Conservation (phyloP, 2,888 invertebrate genomes). For the Beris chalybata region DNA sequence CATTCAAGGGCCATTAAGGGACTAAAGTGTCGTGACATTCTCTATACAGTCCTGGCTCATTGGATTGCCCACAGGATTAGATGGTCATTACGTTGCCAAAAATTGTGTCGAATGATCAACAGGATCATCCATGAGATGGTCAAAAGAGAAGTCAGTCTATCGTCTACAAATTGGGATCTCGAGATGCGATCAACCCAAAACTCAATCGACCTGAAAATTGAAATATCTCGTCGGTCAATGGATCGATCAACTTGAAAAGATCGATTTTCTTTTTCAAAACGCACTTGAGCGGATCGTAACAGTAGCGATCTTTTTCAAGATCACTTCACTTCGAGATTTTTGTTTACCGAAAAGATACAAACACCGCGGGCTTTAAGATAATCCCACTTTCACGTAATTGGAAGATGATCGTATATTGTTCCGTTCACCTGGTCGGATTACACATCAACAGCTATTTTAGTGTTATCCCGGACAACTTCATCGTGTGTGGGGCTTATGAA, state of each 20-base stretch:
- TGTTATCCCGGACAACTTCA: too few species aligned
- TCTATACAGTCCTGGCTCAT: too few species aligned
- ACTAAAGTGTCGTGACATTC: conserved; percentile 15
- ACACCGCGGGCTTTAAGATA: conserved; percentile 10
- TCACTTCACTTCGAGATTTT: conserved; percentile 1
- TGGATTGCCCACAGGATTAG: too few species aligned
- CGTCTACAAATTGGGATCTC: not conserved
- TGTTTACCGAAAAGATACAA: conserved; percentile 12
- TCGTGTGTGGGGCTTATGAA: too few species aligned
- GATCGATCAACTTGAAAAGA: conserved; percentile 21
- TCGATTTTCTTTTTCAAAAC: not conserved
- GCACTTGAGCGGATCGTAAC: too few species aligned
- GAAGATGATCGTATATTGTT: not conserved
- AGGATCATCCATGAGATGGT: too few species aligned
- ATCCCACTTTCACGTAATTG: conserved; percentile 17
- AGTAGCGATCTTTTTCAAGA: conserved; percentile 9
- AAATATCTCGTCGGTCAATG: conserved; percentile 22
- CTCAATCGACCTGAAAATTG: conserved; percentile 24
- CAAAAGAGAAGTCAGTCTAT: too few species aligned
- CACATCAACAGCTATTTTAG: too few species aligned
- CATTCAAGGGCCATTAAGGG: conserved; percentile 29
- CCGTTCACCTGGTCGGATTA: too few species aligned
- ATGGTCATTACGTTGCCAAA: too few species aligned
- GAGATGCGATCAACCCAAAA: conserved; percentile 5
- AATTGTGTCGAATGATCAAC: too few species aligned